A percentile compares a stretch with the other conserved stretches of the same genome.
Evolutionary conservation across 30 jellyfish, hydroid and myxozoan genomes (phyloP).

Genomic region (Cassiopea andromeda): DNA sequence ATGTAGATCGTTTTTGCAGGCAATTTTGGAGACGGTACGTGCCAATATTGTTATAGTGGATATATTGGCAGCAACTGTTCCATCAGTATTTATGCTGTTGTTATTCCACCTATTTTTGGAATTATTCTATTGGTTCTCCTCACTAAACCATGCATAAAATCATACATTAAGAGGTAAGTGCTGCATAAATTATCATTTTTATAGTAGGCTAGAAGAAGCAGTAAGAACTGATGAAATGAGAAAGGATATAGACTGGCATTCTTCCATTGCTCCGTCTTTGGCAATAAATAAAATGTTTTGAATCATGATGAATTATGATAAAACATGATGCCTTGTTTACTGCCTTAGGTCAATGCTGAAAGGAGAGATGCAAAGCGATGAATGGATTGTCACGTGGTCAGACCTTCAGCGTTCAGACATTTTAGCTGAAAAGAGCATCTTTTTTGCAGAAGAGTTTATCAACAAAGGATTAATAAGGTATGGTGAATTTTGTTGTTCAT

Average conservation of each 20-base stretch:
- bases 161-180: constrained; percentile 37
- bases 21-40: constrained; percentile 82
- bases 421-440: constrained; percentile 80
- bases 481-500: not conserved
- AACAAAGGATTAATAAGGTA: not conserved
- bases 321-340: not conserved
- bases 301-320: too few species aligned
- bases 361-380: constrained; percentile 85
- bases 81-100: constrained; percentile 79
- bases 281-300: too few species aligned
- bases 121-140: constrained; percentile 20
- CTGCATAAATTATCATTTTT: not conserved
- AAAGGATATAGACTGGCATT: too few species aligned
- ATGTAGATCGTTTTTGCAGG: constrained; percentile 37
- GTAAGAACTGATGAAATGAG: too few species aligned
- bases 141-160: constrained; percentile 16
- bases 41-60: constrained; percentile 81
- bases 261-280: too few species aligned
- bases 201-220: too few species aligned
- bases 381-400: constrained; percentile 96
- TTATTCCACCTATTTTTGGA: constrained; percentile 77
- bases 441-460: constrained; percentile 53
- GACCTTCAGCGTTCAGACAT: constrained; percentile 82
- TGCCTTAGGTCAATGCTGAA: constrained; percentile 65
- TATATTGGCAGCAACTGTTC: constrained; percentile 86